These are phyloP conservation scores for Eutolmus rufibarbis DNA, from an alignment of 2,888 invertebrate species.

Conservation along the genomic window DNA sequence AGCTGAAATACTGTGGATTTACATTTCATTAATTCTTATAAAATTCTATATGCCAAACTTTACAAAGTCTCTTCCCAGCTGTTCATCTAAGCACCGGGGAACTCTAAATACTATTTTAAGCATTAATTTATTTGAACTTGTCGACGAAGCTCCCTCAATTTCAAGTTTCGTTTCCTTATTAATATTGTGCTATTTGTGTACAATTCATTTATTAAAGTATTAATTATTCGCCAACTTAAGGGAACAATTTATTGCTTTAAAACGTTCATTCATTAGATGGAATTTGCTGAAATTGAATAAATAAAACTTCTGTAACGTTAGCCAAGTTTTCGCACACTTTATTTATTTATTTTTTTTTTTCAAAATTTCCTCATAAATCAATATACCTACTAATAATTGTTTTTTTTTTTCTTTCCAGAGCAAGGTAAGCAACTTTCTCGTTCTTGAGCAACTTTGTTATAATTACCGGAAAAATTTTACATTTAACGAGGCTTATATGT, in stretches of 20 bases:
- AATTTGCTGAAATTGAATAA: not conserved
- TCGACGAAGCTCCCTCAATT: not conserved
- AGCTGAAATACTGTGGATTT: not conserved
- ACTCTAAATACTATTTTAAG: not conserved
- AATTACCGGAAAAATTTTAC: not conserved
- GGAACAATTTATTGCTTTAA: not conserved
- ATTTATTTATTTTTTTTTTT: not conserved
- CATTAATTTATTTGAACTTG: not conserved
- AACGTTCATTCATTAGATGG: not conserved
- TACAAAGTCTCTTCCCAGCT: not conserved
- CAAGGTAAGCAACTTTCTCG: not conserved
- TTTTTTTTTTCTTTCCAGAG: not conserved
- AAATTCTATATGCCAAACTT: not conserved
- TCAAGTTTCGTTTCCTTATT: not conserved
- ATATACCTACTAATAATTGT: not conserved
- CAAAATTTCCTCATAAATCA: not conserved
- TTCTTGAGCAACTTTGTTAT: not conserved
- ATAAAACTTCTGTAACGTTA: not conserved
- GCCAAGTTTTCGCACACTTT: not conserved
- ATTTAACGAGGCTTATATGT: not conserved
- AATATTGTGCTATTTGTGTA: not conserved
- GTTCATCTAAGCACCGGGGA: not conserved
- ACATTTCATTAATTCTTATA: not conserved
- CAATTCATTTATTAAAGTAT: not conserved
- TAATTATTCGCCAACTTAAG: not conserved